Evolutionary conservation across 1,140 invertebrate genomes (phyloP).

Genomic region (Caligus rogercresseyi): DNA sequence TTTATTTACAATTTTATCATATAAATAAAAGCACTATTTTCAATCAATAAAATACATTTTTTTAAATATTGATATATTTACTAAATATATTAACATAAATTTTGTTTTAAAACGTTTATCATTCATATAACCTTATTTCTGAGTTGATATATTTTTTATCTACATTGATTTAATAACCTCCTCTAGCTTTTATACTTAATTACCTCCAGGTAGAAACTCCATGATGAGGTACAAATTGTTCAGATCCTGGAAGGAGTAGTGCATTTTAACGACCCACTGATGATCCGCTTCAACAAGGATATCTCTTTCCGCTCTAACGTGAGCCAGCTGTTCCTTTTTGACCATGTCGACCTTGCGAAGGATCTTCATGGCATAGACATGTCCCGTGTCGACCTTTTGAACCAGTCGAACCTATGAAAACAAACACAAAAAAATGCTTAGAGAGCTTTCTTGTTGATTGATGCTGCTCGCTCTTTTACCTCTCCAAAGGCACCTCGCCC

Average conservation of each 20-base stretch:
- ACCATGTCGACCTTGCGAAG: slow-evolving; percentile 96
- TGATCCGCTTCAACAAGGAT: slow-evolving; percentile 97
- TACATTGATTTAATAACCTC: too few relatives aligned
- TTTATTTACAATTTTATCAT: too few relatives aligned
- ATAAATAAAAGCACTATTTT: too few relatives aligned
- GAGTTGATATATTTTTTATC: too few relatives aligned
- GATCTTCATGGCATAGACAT: slow-evolving; percentile 99
- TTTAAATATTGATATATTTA: too few relatives aligned
- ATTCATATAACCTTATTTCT: too few relatives aligned
- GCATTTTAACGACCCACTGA: slow-evolving; percentile 99
- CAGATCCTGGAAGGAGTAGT: slow-evolving; percentile 95
- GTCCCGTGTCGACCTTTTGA: slow-evolving; percentile 98
- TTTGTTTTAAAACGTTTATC: too few relatives aligned
- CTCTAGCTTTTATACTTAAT: too few relatives aligned
- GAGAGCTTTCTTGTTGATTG: slow-evolving; percentile 30
- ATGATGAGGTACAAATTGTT: slow-evolving; percentile 98
- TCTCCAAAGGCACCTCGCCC: slow-evolving; percentile 96
- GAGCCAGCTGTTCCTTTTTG: slow-evolving; percentile 97
- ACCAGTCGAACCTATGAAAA: slow-evolving; percentile 66
- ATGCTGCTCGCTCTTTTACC: too few relatives aligned
- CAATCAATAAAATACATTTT: too few relatives aligned
- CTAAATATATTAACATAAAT: too few relatives aligned
- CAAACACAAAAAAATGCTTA: neutral
- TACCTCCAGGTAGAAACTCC: slow-evolving; percentile 95
- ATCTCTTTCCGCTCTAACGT: slow-evolving; percentile 93